These are phyloP conservation scores for Mantis religiosa DNA, from an alignment of 2,888 invertebrate genomes.

Conservation along the genomic window DNA sequence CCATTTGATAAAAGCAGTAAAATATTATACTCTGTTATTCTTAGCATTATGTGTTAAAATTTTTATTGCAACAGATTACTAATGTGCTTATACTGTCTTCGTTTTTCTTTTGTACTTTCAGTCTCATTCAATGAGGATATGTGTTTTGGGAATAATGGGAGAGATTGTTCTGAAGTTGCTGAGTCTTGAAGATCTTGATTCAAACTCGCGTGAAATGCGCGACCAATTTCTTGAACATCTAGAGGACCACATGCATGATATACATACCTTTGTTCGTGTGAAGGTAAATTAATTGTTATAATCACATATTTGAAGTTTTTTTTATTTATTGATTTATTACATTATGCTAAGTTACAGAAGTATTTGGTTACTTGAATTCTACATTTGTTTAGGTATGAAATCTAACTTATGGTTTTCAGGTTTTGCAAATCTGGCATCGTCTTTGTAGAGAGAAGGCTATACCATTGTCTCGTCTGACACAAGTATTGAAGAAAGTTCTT, in stretches of 20 bases:
- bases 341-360: no score
- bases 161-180: constrained; percentile 70
- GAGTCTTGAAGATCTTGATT: constrained; percentile 65
- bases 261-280: constrained; percentile 79
- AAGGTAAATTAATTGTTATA: constrained; percentile 51
- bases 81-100: background rate
- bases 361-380: no score
- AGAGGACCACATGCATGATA: constrained; percentile 78
- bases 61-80: no score
- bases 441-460: constrained; percentile 76
- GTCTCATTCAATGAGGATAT: constrained; percentile 65
- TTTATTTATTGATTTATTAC: no score
- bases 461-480: constrained; percentile 65
- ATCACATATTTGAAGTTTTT: background rate
- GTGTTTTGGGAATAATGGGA: constrained; percentile 77
- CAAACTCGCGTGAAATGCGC: constrained; percentile 62
- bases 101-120: constrained; percentile 36
- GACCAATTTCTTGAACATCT: constrained; percentile 78
- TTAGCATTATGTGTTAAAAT: no score
- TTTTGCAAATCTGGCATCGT: constrained; percentile 75
- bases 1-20: no score
- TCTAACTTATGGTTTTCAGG: constrained; percentile 36
- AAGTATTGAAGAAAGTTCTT: constrained; percentile 62
- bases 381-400: no score
- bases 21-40: no score